Evolutionary conservation across 2,888 invertebrate species (phyloP), one percentile per base, ranked within the genome.

Genomic region (Morpho deidamia): DNA sequence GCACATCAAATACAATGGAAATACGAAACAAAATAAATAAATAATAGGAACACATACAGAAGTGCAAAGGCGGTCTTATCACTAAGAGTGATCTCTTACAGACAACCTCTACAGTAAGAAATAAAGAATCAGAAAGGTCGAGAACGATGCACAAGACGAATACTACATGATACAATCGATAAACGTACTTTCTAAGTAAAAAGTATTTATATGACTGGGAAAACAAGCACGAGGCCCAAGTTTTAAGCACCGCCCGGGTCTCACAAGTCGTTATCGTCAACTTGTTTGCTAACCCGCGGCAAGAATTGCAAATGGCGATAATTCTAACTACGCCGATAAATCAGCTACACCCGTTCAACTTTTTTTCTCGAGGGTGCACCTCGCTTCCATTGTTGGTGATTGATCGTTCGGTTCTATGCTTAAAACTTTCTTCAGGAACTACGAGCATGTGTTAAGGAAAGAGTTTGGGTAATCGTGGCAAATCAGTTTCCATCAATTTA

Each of bases 271-370:
- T 87, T 85, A 86, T 81, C 81, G 64, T 58, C 63, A 72, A 76
- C 69, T 82, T 83, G 82, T 81, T 82, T 77, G 78, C 77, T 74
- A 64, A 72, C 72, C 73, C 75, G 71, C 73, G 75, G 72, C 78
- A 83, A 83, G 86, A 88, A 88, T 89, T 88, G 88, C 87, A 87
- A 88, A 86, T 89, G 80, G 86, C 79, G 82, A 87, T 89, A 89
- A 88, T 89, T 88, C 87, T 72, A 87, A 88, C 86, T 87, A 82
- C 79, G 70, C 75, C 83, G 69, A 89, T 89, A 89, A 89, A 89
- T 89, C 88, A 87, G 79, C 75, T 64, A 69, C 75, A 75, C 74
- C 76, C 77, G 82, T 74, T 78, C 73, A 79, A 87, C 70, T 84
- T 88, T 83, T 85, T 88, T 85, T 81, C 86, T 76, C 76, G 64